Percentiles rank a stretch among this genome's conserved stretches.
Conservation (phyloP, 2,888 invertebrate species). For the Bombylius major region DNA sequence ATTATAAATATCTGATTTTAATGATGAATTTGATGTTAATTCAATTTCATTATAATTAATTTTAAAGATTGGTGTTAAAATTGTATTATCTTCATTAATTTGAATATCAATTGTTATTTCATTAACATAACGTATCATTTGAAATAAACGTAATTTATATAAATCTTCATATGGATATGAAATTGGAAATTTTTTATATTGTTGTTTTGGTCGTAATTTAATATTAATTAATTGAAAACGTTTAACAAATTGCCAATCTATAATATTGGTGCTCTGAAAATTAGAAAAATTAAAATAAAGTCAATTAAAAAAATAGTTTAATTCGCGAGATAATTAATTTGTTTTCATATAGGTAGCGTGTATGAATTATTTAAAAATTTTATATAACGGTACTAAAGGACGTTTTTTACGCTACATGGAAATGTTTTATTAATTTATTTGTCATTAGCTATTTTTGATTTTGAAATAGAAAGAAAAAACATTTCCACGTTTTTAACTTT, state of each 20-base stretch:
- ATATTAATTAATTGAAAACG: slow-evolving; percentile 57
- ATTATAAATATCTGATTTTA: slow-evolving; percentile 17
- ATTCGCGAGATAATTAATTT: no score
- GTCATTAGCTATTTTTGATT: no score
- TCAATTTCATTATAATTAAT: slow-evolving; percentile 28
- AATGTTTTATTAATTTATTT: no score
- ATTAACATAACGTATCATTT: slow-evolving; percentile 25
- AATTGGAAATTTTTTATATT: neutral
- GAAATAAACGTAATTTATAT: slow-evolving; percentile 25
- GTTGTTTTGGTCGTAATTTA: neutral
- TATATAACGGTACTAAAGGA: no score
- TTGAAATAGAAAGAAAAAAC: no score
- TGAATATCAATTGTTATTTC: slow-evolving; percentile 25
- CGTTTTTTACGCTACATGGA: no score
- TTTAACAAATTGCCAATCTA: slow-evolving; percentile 51
- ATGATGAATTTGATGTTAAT: slow-evolving; percentile 23
- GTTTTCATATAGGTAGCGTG: no score
- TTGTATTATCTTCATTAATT: slow-evolving; percentile 23
- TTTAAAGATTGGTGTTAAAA: slow-evolving; percentile 27
- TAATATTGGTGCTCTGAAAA: slow-evolving; percentile 36
- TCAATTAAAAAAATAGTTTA: neutral
- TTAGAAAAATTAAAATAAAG: neutral
- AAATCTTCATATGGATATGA: slow-evolving; percentile 20
- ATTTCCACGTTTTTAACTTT: no score
- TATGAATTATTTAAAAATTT: no score